Conservation (phyloP, 2,113 vertebrate genomes). For the Brienomyrus brachyistius region DNA sequence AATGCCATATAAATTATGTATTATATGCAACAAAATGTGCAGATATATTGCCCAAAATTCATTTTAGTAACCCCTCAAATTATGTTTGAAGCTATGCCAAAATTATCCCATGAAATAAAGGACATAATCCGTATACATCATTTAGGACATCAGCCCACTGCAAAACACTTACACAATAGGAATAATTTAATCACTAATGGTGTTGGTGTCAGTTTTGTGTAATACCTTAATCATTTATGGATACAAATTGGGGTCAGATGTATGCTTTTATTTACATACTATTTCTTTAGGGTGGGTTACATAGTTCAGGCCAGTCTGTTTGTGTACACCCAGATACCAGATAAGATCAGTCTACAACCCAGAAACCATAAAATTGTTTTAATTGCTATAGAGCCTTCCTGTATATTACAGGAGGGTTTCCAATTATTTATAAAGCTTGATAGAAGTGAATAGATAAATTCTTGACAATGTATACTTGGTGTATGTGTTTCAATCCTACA, state of each 20-base stretch:
- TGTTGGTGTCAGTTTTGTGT: not conserved
- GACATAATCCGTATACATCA: not conserved
- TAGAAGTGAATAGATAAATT: not conserved
- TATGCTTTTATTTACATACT: not conserved
- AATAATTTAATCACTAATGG: not conserved
- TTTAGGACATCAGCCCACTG: not conserved
- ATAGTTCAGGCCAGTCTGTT: not conserved
- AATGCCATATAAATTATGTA: not conserved
- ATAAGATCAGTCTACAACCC: not conserved
- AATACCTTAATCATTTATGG: not conserved
- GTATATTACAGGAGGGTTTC: not conserved
- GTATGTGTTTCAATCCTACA: not conserved
- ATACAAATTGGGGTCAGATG: not conserved
- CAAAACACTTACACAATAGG: not conserved
- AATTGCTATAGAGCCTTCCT: not conserved
- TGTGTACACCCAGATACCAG: not conserved
- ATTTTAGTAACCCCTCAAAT: not conserved
- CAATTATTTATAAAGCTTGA: not conserved
- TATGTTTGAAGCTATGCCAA: not conserved
- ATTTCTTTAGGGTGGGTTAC: not conserved
- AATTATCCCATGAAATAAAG: not conserved
- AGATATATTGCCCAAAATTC: not conserved
- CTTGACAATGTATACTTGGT: not conserved
- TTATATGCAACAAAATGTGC: not conserved
- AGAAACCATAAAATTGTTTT: not conserved